Conservation (phyloP, 2,888 invertebrate species). For the Acanthosoma haemorrhoidale region DNA sequence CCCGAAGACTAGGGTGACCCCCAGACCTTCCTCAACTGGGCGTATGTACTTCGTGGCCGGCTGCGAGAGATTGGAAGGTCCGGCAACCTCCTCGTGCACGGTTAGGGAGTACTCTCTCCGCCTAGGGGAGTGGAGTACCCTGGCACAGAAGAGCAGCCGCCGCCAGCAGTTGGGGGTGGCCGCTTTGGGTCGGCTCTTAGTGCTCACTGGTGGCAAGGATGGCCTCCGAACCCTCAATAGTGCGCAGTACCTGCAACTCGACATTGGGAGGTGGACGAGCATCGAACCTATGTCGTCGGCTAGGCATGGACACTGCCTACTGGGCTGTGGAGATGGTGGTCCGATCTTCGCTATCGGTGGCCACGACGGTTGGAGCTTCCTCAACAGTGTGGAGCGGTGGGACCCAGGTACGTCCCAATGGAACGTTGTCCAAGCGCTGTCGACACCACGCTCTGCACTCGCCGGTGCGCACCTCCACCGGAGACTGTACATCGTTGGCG, state of each 20-base stretch:
- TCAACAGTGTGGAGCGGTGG: conserved; percentile 90
- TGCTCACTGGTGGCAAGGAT: conserved; percentile 86
- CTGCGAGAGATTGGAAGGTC: not conserved
- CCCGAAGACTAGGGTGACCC: conserved; percentile 73
- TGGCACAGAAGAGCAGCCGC: conserved; percentile 71
- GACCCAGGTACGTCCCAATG: conserved; percentile 82
- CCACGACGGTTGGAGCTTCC: conserved; percentile 94
- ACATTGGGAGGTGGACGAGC: conserved; percentile 70
- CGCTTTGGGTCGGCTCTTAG: conserved; percentile 71
- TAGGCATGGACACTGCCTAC: conserved; percentile 50
- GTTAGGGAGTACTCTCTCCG: not conserved
- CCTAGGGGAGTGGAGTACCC: conserved; percentile 40
- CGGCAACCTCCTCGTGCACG: not conserved
- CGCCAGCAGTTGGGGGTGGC: conserved; percentile 89
- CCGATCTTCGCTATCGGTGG: conserved; percentile 93
- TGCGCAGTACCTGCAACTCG: conserved; percentile 83
- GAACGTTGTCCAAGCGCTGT: conserved; percentile 87
- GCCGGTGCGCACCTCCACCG: conserved; percentile 81
- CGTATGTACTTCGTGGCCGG: conserved; percentile 83
- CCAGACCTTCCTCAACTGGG: conserved; percentile 87
- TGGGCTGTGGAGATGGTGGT: conserved; percentile 66
- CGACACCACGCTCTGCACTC: conserved; percentile 79
- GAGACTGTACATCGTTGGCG: conserved; percentile 85
- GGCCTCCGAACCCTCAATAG: conserved; percentile 90
- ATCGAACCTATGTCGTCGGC: conserved; percentile 79